Evolutionary conservation across 2,888 invertebrate species (phyloP).

Genomic region (Osmoderma eremita): DNA sequence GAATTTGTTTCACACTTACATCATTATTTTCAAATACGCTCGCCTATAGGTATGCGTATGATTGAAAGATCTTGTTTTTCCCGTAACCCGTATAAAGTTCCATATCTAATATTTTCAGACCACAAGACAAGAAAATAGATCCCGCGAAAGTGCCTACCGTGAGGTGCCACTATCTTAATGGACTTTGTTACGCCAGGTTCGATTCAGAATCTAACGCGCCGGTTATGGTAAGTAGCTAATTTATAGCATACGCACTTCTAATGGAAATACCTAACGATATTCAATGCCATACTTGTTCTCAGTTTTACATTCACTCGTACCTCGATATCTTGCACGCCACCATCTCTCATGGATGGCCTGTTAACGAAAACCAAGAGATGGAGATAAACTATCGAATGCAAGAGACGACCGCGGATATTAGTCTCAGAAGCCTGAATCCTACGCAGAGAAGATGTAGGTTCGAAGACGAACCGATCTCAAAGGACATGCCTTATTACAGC

Average conservation of each 20-base stretch:
- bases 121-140: conserved; percentile 28
- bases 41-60: conserved; percentile 61
- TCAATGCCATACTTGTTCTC: conserved; percentile 25
- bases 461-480: conserved; percentile 64
- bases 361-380: conserved; percentile 62
- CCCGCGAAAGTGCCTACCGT: conserved; percentile 46
- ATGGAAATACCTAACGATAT: background rate
- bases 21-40: conserved; percentile 67
- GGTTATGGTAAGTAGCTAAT: conserved; percentile 57
- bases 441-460: conserved; percentile 68
- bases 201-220: conserved; percentile 61
- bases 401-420: conserved; percentile 66
- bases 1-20: conserved; percentile 73
- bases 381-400: conserved; percentile 62
- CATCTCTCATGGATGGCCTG: conserved; percentile 53
- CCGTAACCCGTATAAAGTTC: conserved; percentile 47
- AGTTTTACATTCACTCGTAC: conserved; percentile 72
- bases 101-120: conserved; percentile 33
- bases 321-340: conserved; percentile 68
- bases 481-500: conserved; percentile 66
- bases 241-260: background rate
- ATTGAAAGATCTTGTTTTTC: no score
- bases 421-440: conserved; percentile 64
- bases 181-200: conserved; percentile 63
- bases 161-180: conserved; percentile 63